Conservation (phyloP, 2,797 vertebrate species). For the Cyclopterus lumpus region DNA sequence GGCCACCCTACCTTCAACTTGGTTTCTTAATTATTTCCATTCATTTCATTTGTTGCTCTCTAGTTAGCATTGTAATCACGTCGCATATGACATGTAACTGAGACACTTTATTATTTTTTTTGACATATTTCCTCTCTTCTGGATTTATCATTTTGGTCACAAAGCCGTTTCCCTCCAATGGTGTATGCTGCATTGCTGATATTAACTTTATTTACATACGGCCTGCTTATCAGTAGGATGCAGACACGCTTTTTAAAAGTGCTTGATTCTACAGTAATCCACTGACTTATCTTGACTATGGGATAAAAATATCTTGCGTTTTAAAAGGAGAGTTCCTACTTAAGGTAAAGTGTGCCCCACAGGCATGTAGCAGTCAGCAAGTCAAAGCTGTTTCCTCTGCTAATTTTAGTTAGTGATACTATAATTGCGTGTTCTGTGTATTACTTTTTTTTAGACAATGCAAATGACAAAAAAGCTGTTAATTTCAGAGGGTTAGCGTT, state of each 20-base stretch:
- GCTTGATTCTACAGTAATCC: slow-evolving; percentile 57
- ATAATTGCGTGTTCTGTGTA: not conserved
- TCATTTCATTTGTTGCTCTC: not conserved
- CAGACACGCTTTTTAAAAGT: slow-evolving; percentile 58
- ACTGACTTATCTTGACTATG: slow-evolving; percentile 45
- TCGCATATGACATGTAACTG: not conserved
- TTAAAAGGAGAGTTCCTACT: slow-evolving; percentile 43
- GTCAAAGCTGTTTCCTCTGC: slow-evolving; percentile 22
- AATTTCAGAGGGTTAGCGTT: not conserved
- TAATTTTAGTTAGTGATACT: slow-evolving; percentile 26
- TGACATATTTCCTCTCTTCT: not conserved
- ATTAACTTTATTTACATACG: slow-evolving; percentile 57
- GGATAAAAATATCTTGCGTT: slow-evolving; percentile 20
- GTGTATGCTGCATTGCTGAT: slow-evolving; percentile 40
- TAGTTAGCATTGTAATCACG: not conserved
- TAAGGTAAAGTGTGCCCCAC: slow-evolving; percentile 54
- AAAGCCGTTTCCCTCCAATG: slow-evolving; percentile 26
- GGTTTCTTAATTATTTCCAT: not conserved
- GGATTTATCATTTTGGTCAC: slow-evolving; percentile 20
- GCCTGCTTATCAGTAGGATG: slow-evolving; percentile 60
- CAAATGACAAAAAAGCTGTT: not conserved
- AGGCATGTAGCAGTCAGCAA: slow-evolving; percentile 32
- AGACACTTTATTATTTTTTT: not conserved
- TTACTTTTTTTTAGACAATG: not conserved
- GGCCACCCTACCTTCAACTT: not conserved